A percentile compares a stretch with the other conserved stretches of the same genome.
phyloP scores from a whole-genome alignment of 1,140 invertebrate genomes.

The Myzus persicae region DNA sequence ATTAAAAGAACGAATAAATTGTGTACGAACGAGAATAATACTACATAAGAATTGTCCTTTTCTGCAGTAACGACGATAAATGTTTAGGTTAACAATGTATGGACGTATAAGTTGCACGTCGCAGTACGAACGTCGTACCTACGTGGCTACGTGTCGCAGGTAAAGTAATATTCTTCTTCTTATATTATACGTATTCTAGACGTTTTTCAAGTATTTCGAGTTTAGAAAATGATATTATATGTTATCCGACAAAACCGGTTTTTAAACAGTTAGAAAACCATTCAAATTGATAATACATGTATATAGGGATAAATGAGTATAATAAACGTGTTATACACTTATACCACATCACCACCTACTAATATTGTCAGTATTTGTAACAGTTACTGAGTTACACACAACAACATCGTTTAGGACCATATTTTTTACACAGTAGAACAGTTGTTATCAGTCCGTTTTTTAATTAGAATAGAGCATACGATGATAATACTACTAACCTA shows the following conservation, averaged over 20 bases:
- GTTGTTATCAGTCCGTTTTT: not conserved
- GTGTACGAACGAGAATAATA: not conserved
- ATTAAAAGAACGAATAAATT: not conserved
- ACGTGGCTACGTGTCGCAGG: not conserved
- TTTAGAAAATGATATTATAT: not conserved
- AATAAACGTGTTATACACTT: not conserved
- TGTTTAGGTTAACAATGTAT: not conserved
- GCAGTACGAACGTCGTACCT: not conserved
- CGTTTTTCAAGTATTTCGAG: slow-evolving; percentile 31
- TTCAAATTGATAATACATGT: not conserved
- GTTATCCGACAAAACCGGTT: not conserved
- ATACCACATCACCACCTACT: no score
- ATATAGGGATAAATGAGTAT: not conserved
- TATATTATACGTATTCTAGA: not conserved
- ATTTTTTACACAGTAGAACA: not conserved
- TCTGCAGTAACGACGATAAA: not conserved
- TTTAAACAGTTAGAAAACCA: not conserved
- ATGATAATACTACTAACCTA: not conserved
- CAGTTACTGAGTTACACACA: not conserved
- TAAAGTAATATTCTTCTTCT: not conserved
- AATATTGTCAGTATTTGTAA: not conserved
- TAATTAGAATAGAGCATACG: not conserved
- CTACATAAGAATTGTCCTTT: not conserved
- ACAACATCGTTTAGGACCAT: not conserved
- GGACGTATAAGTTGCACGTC: not conserved